phyloP scores from a whole-genome alignment of 2,113 vertebrate species.

The Odontesthes bonariensis region DNA sequence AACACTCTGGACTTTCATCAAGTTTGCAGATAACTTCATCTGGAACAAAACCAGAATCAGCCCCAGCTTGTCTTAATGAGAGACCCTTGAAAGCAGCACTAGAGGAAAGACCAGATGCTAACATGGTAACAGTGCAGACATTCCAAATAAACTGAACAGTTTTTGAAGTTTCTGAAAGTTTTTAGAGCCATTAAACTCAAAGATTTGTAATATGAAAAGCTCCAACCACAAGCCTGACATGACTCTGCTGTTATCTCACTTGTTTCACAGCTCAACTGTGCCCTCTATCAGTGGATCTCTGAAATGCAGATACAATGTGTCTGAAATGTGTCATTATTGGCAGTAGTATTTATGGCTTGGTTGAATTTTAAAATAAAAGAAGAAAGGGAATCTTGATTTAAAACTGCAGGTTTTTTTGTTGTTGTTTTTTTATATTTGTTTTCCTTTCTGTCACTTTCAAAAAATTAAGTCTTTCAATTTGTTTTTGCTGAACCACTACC shows the following conservation, averaged over 20 bases:
- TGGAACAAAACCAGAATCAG: background rate
- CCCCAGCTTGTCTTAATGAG: background rate
- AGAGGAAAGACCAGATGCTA: background rate
- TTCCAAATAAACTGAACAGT: background rate
- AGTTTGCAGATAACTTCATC: background rate
- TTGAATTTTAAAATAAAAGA: background rate
- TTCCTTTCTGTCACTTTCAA: background rate
- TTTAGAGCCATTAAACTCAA: background rate
- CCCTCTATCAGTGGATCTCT: slow-evolving; percentile 75
- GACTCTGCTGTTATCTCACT: background rate
- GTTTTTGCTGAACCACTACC: background rate
- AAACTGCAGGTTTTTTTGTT: too few relatives aligned
- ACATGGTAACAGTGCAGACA: background rate
- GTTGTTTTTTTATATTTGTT: background rate
- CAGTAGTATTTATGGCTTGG: background rate
- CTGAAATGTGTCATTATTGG: background rate
- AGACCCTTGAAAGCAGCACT: background rate
- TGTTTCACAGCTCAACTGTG: slow-evolving; percentile 81
- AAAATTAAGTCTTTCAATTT: background rate
- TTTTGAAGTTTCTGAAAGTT: background rate
- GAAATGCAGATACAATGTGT: slow-evolving; percentile 32
- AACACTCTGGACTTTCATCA: background rate
- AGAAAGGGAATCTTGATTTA: too few relatives aligned
- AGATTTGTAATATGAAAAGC: slow-evolving; percentile 12
- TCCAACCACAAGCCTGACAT: slow-evolving; percentile 19